These are phyloP conservation scores for Thysanoteuthis rhombus DNA, from an alignment of 2,888 invertebrate genomes.

Conservation along the genomic window DNA sequence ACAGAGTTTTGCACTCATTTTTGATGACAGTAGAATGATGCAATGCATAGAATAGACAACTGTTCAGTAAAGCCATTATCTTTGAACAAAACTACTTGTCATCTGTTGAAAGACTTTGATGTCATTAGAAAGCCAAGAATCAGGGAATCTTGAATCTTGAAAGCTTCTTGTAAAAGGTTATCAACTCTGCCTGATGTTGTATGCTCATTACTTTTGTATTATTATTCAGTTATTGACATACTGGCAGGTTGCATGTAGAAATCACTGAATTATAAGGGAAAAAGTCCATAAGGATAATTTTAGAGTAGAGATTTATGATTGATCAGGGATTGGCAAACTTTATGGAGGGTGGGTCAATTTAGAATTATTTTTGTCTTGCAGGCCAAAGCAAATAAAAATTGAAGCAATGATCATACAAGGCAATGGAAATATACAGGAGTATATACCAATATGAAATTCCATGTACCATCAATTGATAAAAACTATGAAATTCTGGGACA, in stretches of 20 bases:
- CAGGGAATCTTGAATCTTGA: background rate
- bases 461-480: no score
- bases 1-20: background rate
- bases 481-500: no score
- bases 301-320: background rate
- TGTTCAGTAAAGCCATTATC: background rate
- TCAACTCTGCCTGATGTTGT: background rate
- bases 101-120: background rate
- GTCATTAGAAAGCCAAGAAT: background rate
- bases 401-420: no score
- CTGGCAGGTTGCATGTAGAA: background rate
- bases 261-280: background rate
- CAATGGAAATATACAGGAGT: no score
- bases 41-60: background rate
- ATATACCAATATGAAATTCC: no score
- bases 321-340: background rate
- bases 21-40: background rate
- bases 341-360: no score
- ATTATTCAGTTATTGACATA: background rate
- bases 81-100: background rate
- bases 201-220: background rate
- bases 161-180: background rate
- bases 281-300: background rate
- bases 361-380: no score
- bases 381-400: no score